Evolutionary conservation across 2,113 vertebrate species (phyloP).

Genomic region (Drymodes brunneopygia): DNA sequence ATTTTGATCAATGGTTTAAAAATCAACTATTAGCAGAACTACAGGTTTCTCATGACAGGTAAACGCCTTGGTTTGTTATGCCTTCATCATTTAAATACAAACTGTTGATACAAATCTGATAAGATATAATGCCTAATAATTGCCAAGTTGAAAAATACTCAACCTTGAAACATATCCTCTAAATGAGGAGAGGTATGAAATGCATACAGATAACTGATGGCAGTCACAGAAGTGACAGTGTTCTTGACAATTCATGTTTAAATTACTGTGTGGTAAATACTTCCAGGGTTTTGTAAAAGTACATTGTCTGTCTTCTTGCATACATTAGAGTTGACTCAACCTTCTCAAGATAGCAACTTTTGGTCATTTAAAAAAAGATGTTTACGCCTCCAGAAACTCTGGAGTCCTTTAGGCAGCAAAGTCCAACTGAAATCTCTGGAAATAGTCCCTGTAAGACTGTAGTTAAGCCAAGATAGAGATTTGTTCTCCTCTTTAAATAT

Average conservation of each 20-base stretch:
- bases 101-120: not conserved
- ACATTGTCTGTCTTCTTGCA: not conserved
- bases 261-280: not conserved
- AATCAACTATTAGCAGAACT: conserved; percentile 92
- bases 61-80: conserved; percentile 39
- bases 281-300: not conserved
- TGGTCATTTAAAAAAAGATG: not conserved
- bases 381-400: not conserved
- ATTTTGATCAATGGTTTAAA: conserved; percentile 99
- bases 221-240: not conserved
- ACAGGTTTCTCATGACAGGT: conserved; percentile 92
- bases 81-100: not conserved
- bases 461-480: not conserved
- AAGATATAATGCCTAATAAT: not conserved
- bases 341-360: not conserved
- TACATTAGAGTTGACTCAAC: not conserved
- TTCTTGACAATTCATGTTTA: not conserved
- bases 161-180: not conserved
- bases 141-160: not conserved
- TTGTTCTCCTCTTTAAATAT: not conserved
- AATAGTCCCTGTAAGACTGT: not conserved
- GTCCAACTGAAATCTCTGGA: not conserved
- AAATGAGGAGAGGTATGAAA: not conserved
- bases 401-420: not conserved
- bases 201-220: not conserved